phyloP scores from a whole-genome alignment of 1,140 invertebrate species.

The Solenopsis invicta region DNA sequence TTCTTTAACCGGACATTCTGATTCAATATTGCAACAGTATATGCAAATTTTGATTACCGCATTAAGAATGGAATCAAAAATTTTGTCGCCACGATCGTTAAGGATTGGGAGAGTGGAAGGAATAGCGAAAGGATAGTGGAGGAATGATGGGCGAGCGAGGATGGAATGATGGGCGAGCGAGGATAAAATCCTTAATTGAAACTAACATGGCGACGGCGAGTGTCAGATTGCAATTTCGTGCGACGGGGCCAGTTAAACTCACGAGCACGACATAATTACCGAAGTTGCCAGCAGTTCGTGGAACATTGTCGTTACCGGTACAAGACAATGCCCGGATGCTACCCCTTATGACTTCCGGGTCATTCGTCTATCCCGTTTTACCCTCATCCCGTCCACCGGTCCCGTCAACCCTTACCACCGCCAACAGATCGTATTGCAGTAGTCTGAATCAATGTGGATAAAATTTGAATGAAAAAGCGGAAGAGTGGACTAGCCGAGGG shows the following conservation, averaged over 20 bases:
- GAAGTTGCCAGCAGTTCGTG: conserved; percentile 69
- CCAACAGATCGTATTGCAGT: conserved; percentile 27
- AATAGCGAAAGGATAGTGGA: neutral
- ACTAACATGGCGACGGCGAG: conserved; percentile 46
- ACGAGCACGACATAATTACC: conserved; percentile 73
- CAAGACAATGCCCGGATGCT: conserved; percentile 66
- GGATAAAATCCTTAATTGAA: conserved; percentile 75
- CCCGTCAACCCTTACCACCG: neutral
- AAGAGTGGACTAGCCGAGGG: conserved; percentile 20
- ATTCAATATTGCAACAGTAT: neutral
- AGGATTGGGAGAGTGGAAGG: neutral
- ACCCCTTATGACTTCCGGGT: conserved; percentile 68
- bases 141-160: neutral
- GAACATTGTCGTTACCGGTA: conserved; percentile 29
- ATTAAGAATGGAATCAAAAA: neutral
- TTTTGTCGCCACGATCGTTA: conserved; percentile 2
- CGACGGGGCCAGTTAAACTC: conserved; percentile 68
- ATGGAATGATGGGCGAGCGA: conserved; percentile 57
- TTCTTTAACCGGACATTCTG: neutral
- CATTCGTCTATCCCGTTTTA: conserved; percentile 37
- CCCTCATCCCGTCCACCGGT: neutral
- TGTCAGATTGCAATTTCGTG: conserved; percentile 70
- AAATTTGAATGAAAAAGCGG: conserved; percentile 46
- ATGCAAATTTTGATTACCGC: neutral
- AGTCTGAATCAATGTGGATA: conserved; percentile 61